A percentile compares a stretch with the other conserved stretches of the same genome.
Conservation (phyloP, 1,140 invertebrate genomes). For the Eufriesea mexicana region DNA sequence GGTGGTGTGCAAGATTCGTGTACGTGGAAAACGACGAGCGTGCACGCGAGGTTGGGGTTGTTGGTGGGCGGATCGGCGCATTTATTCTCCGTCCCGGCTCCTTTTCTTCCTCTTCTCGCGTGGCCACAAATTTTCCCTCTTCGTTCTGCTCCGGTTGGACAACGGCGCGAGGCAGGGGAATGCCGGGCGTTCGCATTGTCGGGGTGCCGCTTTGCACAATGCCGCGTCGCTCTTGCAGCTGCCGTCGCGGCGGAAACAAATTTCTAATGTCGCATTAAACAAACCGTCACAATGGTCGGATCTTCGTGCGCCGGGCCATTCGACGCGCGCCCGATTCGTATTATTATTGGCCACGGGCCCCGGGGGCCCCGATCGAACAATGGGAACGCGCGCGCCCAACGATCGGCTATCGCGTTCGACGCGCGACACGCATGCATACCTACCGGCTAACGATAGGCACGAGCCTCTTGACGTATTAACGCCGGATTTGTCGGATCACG, state of each 20-base stretch:
- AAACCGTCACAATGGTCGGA: constrained; percentile 69
- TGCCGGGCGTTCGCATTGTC: constrained; percentile 72
- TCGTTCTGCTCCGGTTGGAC: constrained; percentile 39
- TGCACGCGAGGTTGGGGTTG: constrained; percentile 17
- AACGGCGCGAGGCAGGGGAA: constrained; percentile 63
- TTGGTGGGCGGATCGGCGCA: constrained; percentile 61
- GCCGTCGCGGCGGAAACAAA: constrained; percentile 73
- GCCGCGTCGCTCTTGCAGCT: constrained; percentile 68
- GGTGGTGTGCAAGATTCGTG: neutral
- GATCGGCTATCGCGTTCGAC: constrained; percentile 41
- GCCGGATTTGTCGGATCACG: constrained; percentile 68
- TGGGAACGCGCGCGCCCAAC: constrained; percentile 46
- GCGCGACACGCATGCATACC: constrained; percentile 40
- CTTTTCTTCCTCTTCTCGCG: constrained; percentile 39
- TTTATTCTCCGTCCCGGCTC: constrained; percentile 61
- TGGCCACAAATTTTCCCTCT: constrained; percentile 53
- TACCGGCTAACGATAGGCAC: constrained; percentile 47
- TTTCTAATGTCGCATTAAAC: constrained; percentile 78
- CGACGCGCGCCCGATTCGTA: constrained; percentile 47
- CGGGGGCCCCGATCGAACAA: constrained; percentile 57
- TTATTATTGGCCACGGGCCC: constrained; percentile 62
- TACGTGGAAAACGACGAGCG: constrained; percentile 5
- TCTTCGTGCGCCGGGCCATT: constrained; percentile 56
- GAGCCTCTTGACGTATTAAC: constrained; percentile 68
- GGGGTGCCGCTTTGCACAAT: constrained; percentile 55